phyloP scores from a whole-genome alignment of 1,140 invertebrate genomes.

The Pseudomyrmex concolor region DNA sequence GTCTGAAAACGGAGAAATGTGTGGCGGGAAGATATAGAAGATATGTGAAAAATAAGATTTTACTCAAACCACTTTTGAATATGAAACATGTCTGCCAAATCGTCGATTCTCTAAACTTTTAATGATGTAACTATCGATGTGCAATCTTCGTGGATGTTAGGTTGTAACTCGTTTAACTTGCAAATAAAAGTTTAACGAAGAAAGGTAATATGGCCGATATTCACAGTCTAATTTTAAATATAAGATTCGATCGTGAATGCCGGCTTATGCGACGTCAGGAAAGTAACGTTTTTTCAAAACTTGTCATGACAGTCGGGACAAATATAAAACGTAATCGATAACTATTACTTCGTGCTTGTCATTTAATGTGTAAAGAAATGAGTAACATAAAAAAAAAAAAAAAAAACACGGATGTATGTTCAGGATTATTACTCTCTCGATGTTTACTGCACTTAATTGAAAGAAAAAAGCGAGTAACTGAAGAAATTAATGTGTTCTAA shows the following conservation, averaged over 20 bases:
- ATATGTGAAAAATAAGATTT: neutral
- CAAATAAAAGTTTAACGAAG: conserved; percentile 25
- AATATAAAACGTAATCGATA: neutral
- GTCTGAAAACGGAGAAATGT: neutral
- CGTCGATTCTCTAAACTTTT: conserved; percentile 12
- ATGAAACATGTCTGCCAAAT: neutral
- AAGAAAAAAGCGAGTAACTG: neutral
- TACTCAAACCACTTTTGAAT: neutral
- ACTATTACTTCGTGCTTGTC: neutral
- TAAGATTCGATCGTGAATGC: no score
- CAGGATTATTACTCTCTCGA: neutral
- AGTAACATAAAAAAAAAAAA: conserved; percentile 1
- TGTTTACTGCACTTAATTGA: conserved; percentile 6
- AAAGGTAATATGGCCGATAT: neutral
- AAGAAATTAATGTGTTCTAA: conserved; percentile 29
- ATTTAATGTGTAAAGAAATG: neutral
- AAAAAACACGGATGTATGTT: neutral
- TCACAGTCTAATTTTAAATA: no score
- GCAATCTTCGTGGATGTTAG: neutral
- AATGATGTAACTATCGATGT: conserved; percentile 19
- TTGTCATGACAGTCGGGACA: neutral
- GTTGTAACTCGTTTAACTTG: conserved; percentile 21
- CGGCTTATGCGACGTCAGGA: no score
- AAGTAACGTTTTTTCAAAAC: neutral
- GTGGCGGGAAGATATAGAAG: no score